Evolutionary conservation across 2,888 invertebrate species (phyloP), one percentile per base, ranked within the genome.

Genomic region (Rhodophaea formosa): DNA sequence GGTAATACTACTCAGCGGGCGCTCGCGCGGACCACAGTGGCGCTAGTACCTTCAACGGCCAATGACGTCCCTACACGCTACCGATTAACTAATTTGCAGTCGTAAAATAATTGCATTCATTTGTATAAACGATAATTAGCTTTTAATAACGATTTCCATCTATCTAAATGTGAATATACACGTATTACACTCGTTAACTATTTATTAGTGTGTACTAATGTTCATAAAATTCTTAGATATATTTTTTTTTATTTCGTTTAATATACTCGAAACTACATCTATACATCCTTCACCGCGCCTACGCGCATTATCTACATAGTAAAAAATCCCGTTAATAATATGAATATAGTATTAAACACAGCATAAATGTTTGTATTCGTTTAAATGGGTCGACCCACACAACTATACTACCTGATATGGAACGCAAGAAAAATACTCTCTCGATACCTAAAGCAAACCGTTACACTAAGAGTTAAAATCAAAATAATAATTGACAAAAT

Each of bases 401-500:
- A 65, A 63, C 71, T 59, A 74, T 64, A 63, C 79, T 80, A 81
- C 70, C 64, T 82, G 82, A 84, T 84, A 85, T 84, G 86, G 82
- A 86, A 85, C 79, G 76, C 79, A 85, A 84, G 72, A 78, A 83
- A 86, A 75, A 67, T 70, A 70, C 69, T 63, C 81, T 79, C 76
- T 79, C 80, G 66, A 72, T 75, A 77, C 68, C 75, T 75, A 75
- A 79, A 81, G 77, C 81, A 72, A 77, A 72, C 63, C 59, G 58
- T 63, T 65, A 72, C 55, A 49, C 68, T 60, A 72, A 65, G 65
- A 71, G 68, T 72, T 67, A 63, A 66, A 70, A 79, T 70, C 75
- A 80, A 75, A 73, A 72, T 69, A 67, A 70, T 87, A 88, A 89
- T 88, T 89, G 89, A 90, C 88, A 76, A 81, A 82, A 84, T 76